Percentiles rank a stretch among this genome's conserved stretches.
phyloP scores from a whole-genome alignment of 2,797 vertebrate species.

The Choloepus didactylus region DNA sequence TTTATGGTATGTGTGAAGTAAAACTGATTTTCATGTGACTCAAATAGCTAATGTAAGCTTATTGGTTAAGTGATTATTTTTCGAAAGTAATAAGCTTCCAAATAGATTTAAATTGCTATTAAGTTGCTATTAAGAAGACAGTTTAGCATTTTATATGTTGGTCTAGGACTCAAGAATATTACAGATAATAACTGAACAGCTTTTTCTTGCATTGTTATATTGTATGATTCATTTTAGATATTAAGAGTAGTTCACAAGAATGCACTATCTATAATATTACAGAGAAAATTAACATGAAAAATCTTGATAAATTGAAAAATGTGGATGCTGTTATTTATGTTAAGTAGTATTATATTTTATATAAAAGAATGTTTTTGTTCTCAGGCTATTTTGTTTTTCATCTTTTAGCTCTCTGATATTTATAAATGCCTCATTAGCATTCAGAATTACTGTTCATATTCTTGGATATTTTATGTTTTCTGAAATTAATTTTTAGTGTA shows the following conservation, averaged over 20 bases:
- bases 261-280: background rate
- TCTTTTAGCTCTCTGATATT: constrained; percentile 14
- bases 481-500: background rate
- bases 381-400: constrained; percentile 25
- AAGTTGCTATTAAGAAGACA: constrained; percentile 3
- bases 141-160: constrained; percentile 10
- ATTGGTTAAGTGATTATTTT: constrained; percentile 37
- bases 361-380: background rate
- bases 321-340: background rate
- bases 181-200: background rate
- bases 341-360: background rate
- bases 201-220: background rate
- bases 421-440: background rate
- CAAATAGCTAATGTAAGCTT: background rate
- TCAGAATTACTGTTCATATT: background rate
- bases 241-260: background rate
- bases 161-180: background rate
- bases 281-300: constrained; percentile 9
- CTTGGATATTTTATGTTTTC: background rate
- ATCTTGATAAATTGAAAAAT: background rate
- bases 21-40: constrained; percentile 39
- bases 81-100: constrained; percentile 32
- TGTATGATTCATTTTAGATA: constrained; percentile 6
- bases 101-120: background rate
- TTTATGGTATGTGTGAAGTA: constrained; percentile 3